phyloP scores from a whole-genome alignment of 1,140 invertebrate species.

The Lerema accius region DNA sequence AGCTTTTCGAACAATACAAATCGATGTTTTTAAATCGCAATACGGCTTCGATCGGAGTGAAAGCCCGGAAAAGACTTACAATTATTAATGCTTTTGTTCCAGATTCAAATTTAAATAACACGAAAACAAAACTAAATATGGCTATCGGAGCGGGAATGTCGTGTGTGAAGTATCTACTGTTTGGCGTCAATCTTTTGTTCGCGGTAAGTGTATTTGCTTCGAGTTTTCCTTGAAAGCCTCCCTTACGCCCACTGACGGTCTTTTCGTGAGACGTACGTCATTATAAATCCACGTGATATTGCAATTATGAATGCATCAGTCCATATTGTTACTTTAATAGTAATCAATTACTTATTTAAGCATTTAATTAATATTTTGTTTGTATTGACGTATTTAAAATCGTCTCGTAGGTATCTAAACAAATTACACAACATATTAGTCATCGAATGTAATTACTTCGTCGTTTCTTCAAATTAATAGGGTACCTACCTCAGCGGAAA shows the following conservation, averaged over 20 bases:
- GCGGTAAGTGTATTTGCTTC: conserved; percentile 86
- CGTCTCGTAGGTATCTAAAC: too few relatives aligned
- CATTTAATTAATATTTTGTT: neutral
- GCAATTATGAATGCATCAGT: neutral
- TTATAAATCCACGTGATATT: conserved; percentile 5
- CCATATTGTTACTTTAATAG: neutral
- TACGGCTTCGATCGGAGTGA: conserved; percentile 36
- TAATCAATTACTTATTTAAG: neutral
- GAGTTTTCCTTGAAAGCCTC: conserved; percentile 43
- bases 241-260: neutral
- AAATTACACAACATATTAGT: neutral
- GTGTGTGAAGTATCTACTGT: conserved; percentile 91
- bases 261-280: neutral
- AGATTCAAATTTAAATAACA: conserved; percentile 48
- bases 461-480: conserved; percentile 5
- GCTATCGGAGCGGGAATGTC: conserved; percentile 88
- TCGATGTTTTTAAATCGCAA: conserved; percentile 56
- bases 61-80: conserved; percentile 40
- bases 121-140: conserved; percentile 78
- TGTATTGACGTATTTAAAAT: neutral
- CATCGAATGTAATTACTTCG: neutral
- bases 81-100: conserved; percentile 52
- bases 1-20: conserved; percentile 35
- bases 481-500: neutral
- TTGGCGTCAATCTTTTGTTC: conserved; percentile 92